Conservation (phyloP, 2,888 invertebrate species). For the Sphecodes monilicornis region DNA sequence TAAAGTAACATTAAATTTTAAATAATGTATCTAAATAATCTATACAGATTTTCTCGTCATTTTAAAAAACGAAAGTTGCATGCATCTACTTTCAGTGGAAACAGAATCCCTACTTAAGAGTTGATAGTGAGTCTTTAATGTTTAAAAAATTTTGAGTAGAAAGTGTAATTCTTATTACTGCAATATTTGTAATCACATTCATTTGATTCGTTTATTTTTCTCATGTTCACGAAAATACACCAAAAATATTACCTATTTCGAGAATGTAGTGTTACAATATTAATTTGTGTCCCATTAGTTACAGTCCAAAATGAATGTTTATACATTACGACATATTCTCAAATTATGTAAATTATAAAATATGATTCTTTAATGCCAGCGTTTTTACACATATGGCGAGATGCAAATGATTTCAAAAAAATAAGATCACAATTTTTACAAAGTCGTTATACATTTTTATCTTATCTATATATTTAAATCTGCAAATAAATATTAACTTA, state of each 20-base stretch:
- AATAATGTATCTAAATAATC: slow-evolving; percentile 2
- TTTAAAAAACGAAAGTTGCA: not conserved
- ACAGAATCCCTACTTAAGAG: not conserved
- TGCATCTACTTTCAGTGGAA: not conserved
- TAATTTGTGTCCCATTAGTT: not conserved
- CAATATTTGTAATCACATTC: not conserved
- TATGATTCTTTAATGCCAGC: not conserved
- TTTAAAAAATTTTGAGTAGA: not conserved
- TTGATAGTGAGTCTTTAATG: not conserved
- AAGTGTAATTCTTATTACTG: not conserved
- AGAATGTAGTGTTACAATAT: not conserved
- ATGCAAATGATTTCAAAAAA: not conserved
- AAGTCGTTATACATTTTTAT: not conserved
- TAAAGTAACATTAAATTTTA: not conserved
- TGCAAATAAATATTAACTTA: not conserved
- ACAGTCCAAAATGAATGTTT: not conserved
- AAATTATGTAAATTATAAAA: not conserved
- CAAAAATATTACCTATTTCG: not conserved
- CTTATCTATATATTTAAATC: not conserved
- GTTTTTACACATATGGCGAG: not conserved
- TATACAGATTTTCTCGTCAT: not conserved
- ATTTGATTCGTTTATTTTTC: not conserved
- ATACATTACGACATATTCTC: not conserved
- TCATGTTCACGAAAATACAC: not conserved
- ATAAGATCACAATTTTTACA: not conserved